Base-by-base conservation (phyloP, 1,140 invertebrate species). In the Scaptomyza montana region DNA sequence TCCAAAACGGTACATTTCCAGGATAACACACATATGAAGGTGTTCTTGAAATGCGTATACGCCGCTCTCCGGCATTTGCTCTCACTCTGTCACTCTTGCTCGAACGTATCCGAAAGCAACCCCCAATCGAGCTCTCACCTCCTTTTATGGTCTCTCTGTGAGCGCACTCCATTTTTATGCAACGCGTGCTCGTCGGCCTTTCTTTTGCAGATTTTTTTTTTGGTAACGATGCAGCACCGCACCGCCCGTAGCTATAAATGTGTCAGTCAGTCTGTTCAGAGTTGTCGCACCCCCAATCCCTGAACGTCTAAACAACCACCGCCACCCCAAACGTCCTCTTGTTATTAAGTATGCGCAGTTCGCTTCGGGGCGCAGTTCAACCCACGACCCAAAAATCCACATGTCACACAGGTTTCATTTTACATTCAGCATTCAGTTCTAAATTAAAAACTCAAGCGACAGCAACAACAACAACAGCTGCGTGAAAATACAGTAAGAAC, bases 161-260 rank as follows among this genome's bases (percentile, higher is more conserved):
- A 36, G 41, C 41, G 12, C 61, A 53, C 46, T 71, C 69, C 62
- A 66, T 65, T 71, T 72, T 72, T 72, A 46, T 56, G 59, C 53
- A 69, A 63, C 41, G 46, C 54, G 10, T 46, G 72, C 16, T 54
- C 30, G 25, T 59, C 43, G n/a, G 41, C n/a, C 46, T 69, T 61
- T 47, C 56, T 61, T 55, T 65, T 25, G 49, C 41, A 64, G 45
- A 56, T 43, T 43, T 43, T 43, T 54, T 77, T 82, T 78, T 67
- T 73, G 79, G 80, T 84, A 74, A 80, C 80, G 73, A 85, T 80
- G 80, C 62, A 45, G 43, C 56, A 36, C 33, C 8, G 62, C 50
- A 61, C 50, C 45, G 78, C 78, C 78, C 62, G 54, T 49, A 45
- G 81, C 70, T 65, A 80, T 80, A 79, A 80, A 79, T 86, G 81